phyloP scores from a whole-genome alignment of 2,797 vertebrate genomes.

The Dromococcyx pavoninus region DNA sequence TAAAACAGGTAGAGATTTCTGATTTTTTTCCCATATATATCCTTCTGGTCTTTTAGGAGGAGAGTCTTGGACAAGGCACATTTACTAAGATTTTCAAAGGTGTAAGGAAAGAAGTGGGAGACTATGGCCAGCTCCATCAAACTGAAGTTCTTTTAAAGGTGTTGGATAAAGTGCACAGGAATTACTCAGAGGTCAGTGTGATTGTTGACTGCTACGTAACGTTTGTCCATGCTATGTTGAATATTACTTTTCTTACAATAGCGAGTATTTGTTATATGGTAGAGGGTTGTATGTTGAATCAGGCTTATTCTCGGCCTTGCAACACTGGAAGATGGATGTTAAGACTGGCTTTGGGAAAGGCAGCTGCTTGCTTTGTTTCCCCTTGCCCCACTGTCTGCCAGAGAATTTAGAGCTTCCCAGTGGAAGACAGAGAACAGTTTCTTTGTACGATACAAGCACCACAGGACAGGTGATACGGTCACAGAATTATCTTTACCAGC shows the following conservation, averaged over 20 bases:
- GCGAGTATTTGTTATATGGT: neutral
- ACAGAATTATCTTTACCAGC: neutral
- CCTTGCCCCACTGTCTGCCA: fast-evolving
- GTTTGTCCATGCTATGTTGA: neutral
- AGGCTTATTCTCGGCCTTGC: neutral
- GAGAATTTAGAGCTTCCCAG: neutral
- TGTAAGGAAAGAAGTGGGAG: slow-evolving; percentile 87
- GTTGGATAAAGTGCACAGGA: slow-evolving; percentile 92
- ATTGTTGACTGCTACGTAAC: neutral
- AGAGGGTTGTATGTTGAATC: neutral
- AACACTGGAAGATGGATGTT: neutral
- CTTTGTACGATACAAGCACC: neutral
- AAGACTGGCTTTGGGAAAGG: neutral
- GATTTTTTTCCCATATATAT: neutral
- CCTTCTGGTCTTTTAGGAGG: slow-evolving; percentile 77
- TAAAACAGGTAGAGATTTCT: neutral
- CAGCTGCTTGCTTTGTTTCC: neutral
- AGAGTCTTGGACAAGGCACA: slow-evolving; percentile 93
- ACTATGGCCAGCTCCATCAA: slow-evolving; percentile 91
- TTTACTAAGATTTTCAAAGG: slow-evolving; percentile 97
- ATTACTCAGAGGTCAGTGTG: slow-evolving; percentile 89
- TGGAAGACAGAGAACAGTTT: neutral
- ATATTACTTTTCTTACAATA: neutral
- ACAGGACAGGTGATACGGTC: neutral
- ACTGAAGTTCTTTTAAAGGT: slow-evolving; percentile 94